Base-by-base conservation (phyloP, 1,140 invertebrate genomes). In the Mycetomoellerius zeteki region DNA sequence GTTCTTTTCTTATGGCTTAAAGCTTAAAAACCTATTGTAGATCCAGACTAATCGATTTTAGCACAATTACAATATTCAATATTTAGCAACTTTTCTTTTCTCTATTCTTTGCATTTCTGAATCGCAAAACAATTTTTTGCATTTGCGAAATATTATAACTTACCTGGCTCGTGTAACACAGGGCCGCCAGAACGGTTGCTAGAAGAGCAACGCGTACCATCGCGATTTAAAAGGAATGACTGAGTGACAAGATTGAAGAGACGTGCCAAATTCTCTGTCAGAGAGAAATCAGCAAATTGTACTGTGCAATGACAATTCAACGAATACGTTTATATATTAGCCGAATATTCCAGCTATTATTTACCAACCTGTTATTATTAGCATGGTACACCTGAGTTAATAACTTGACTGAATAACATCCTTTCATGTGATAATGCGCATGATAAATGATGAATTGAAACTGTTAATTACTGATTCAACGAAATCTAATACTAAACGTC, bases 381-480 rank as follows among this genome's bases (percentile, higher is more conserved):
- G 33, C 7, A 72, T 84, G 0, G 6, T 3, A 50, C 80, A 84
- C 54, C 56, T 84, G 69, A 8, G 54, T 14, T 47, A 84, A 43
- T 43, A 43, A 84, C 69, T 75, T 37, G 2, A n/a, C n/a, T 75
- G 56, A 60, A 84, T 62, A 73, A 10, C 24, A 5, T 33, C 16
- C 16, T 73, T 43, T 43, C 37, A 43, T 73, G 7, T 43, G 6
- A 7, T 33, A 21, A 21, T n/a, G 8, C n/a, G n/a, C 1, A 33
- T 19, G 37, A 1, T 19, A 50, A n/a, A 21, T 50, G 14, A 84
- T 84, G 50, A 75, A 60, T 84, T 62, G 8, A 75, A 30, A 75
- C 5, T 27, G n/a, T 75, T 75, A 73, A 84, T 84, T 75, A 75
- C 16, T n/a, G 24, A 84, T 73, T 84, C 54, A 30, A 75, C 27